Conservation (phyloP, 2,113 vertebrate genomes). For the Callionymus lyra region DNA sequence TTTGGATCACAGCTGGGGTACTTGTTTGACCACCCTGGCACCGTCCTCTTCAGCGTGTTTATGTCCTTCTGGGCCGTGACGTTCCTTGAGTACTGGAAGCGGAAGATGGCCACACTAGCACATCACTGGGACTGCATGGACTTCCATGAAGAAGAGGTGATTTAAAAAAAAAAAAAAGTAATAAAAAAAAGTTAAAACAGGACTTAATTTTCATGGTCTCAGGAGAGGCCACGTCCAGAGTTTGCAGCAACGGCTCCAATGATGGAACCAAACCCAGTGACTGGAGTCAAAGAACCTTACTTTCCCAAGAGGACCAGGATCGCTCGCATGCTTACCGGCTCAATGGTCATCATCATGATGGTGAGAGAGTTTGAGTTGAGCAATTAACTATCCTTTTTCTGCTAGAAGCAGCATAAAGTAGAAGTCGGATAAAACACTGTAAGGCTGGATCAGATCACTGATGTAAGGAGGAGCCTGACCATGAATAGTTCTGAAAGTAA, state of each 20-base stretch:
- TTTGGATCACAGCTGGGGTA: constrained; percentile 60
- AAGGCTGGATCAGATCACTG: no score
- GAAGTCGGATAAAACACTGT: no score
- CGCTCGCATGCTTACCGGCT: constrained; percentile 60
- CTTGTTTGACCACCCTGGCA: constrained; percentile 72
- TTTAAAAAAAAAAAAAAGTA: no score
- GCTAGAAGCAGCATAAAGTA: no score
- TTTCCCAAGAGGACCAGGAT: constrained; percentile 58
- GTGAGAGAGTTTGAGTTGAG: constrained; percentile 37
- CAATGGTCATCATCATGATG: constrained; percentile 70
- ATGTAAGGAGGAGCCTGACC: no score
- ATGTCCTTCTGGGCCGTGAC: constrained; percentile 74
- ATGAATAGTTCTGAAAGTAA: no score
- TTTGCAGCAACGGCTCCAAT: constrained; percentile 67
- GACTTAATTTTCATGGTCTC: neutral
- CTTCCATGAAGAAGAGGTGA: constrained; percentile 70
- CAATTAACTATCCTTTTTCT: no score
- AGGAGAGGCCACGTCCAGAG: constrained; percentile 69
- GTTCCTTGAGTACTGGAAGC: constrained; percentile 76
- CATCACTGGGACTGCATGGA: constrained; percentile 74
- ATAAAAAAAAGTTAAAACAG: constrained; percentile 3
- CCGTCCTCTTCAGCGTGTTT: constrained; percentile 73
- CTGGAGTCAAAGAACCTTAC: constrained; percentile 69
- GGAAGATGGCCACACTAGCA: constrained; percentile 59
- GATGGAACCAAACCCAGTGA: constrained; percentile 71